Evolutionary conservation across 2,888 invertebrate species (phyloP).

Genomic region (Autographa pulchrina): DNA sequence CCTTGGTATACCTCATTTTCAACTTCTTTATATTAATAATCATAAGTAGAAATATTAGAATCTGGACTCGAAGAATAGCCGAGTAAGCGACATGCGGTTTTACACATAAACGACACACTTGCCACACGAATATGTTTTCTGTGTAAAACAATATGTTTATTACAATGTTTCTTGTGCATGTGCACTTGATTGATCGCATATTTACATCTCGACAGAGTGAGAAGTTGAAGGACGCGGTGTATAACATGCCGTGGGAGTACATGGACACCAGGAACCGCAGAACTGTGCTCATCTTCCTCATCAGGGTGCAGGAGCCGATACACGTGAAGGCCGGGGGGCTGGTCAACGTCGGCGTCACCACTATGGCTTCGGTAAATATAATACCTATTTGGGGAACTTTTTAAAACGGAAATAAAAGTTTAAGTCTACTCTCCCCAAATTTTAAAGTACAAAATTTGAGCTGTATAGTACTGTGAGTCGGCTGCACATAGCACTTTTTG

Average conservation of each 20-base stretch:
- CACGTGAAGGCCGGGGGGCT: constrained; percentile 59
- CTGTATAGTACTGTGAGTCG: too few relatives aligned
- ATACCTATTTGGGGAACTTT: neutral
- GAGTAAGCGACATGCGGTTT: neutral
- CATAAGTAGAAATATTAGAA: neutral
- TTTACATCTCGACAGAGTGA: constrained; percentile 35
- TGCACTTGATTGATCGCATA: neutral
- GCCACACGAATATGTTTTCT: too few relatives aligned
- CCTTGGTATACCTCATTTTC: neutral
- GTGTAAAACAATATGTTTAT: too few relatives aligned
- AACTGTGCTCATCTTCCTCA: constrained; percentile 52
- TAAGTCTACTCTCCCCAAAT: too few relatives aligned
- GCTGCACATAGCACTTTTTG: too few relatives aligned
- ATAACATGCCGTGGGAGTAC: constrained; percentile 60
- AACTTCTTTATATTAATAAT: neutral
- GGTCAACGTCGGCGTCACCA: constrained; percentile 59
- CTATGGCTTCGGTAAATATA: constrained; percentile 56
- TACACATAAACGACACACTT: too few relatives aligned
- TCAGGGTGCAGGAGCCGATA: constrained; percentile 53
- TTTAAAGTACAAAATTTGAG: too few relatives aligned
- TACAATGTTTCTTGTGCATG: neutral
- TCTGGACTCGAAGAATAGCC: too few relatives aligned
- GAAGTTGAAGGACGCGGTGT: constrained; percentile 51
- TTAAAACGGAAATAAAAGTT: neutral
- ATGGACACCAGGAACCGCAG: constrained; percentile 57